phyloP scores from a whole-genome alignment of 2,888 invertebrate genomes.

The Drosophila ustulata region DNA sequence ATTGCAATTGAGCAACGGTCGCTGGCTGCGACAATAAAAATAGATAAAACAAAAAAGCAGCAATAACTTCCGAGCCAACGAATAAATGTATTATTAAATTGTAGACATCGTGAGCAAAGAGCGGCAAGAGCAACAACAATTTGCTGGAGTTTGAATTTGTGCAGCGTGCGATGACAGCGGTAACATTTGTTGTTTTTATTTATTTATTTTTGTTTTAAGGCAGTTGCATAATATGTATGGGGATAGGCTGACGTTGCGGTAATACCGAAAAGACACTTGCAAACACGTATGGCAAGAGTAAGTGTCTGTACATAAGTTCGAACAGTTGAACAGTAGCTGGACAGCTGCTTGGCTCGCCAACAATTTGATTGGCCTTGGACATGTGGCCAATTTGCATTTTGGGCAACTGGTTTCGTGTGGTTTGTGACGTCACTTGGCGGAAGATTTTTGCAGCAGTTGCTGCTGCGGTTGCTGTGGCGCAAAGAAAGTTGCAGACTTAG shows the following conservation, averaged over 20 bases:
- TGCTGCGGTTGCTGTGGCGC: conserved; percentile 25
- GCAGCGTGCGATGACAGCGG: conserved; percentile 50
- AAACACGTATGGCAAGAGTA: conserved; percentile 27
- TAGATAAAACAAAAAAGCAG: conserved; percentile 29
- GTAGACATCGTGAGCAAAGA: conserved; percentile 50
- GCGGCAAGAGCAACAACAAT: conserved; percentile 17
- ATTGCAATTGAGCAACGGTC: conserved; percentile 58
- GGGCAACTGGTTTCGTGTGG: conserved; percentile 57
- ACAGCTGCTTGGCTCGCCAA: conserved; percentile 25
- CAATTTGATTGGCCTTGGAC: conserved; percentile 68
- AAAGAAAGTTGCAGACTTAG: conserved; percentile 72
- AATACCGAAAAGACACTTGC: conserved; percentile 58
- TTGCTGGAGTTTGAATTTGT: conserved; percentile 40
- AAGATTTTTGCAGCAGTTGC: conserved; percentile 55
- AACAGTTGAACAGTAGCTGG: conserved; percentile 32
- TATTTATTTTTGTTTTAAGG: conserved; percentile 19
- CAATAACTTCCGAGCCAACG: conserved; percentile 65
- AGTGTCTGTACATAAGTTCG: conserved; percentile 13
- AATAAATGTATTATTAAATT: conserved; percentile 61
- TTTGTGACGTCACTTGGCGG: conserved; percentile 70
- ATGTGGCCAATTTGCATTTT: conserved; percentile 59
- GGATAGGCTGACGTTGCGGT: conserved; percentile 63
- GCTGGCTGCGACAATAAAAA: conserved; percentile 35
- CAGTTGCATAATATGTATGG: conserved; percentile 67
- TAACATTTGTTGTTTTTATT: conserved; percentile 27